Evolutionary conservation across 1,140 invertebrate species (phyloP).

Genomic region (Dolichoris vasculosae): DNA sequence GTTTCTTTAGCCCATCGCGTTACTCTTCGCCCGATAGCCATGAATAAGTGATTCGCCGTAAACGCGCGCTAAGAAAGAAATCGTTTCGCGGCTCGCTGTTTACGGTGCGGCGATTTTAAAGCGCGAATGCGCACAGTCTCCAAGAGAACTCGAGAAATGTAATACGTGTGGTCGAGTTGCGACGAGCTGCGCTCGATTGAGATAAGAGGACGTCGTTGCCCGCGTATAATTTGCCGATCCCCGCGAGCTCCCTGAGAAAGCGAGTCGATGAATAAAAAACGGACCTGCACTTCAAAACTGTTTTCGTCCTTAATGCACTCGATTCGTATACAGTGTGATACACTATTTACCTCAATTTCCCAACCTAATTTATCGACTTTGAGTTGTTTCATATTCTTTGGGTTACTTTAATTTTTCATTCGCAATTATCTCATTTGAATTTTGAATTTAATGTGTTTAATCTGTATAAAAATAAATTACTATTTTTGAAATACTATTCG

Average conservation of each 20-base stretch:
- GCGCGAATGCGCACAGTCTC: background rate
- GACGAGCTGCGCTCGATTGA: background rate
- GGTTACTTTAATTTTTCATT: no score
- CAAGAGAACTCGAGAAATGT: background rate
- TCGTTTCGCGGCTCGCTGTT: background rate
- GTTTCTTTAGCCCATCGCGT: background rate
- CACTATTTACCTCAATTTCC: background rate
- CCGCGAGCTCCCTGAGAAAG: background rate
- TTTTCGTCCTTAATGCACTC: background rate
- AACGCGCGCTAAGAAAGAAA: background rate
- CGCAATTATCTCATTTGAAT: no score
- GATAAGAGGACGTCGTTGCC: conserved; percentile 9
- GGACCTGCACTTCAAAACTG: background rate
- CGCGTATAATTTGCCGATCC: conserved; percentile 28
- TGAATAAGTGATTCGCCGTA: conserved; percentile 15
- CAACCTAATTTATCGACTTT: no score
- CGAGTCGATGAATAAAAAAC: background rate
- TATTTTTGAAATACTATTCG: no score
- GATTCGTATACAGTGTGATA: conserved; percentile 14
- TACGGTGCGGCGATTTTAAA: conserved; percentile 1
- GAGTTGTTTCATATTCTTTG: no score
- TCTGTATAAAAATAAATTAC: no score
- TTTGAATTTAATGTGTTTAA: no score
- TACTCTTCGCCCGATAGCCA: conserved; percentile 11
- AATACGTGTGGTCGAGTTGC: background rate